Conservation (phyloP, 1,140 invertebrate species). For the Magallana gigas region DNA sequence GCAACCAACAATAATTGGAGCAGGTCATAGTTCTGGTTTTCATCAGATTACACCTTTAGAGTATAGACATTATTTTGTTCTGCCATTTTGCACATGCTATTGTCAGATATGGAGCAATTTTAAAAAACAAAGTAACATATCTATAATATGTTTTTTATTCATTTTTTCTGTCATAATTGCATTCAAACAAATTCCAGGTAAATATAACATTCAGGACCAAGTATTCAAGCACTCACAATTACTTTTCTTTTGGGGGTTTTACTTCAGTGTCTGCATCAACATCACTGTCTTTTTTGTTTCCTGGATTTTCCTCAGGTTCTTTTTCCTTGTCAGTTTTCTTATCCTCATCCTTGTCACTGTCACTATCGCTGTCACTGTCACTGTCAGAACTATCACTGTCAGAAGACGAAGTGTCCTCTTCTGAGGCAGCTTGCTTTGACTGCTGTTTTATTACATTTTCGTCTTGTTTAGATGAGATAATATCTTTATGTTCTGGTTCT, state of each 20-base stretch:
- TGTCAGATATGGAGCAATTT: too few species aligned
- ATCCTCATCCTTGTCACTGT: not conserved
- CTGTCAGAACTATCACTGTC: constrained; percentile 1
- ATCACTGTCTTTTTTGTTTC: not conserved
- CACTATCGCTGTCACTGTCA: not conserved
- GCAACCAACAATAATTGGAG: too few species aligned
- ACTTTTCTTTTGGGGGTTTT: not conserved
- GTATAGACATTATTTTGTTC: too few species aligned
- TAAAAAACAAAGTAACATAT: not conserved
- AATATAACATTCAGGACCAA: too few species aligned
- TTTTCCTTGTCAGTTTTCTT: not conserved
- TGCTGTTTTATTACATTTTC: not conserved
- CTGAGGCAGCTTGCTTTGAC: too few species aligned
- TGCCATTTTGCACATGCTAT: too few species aligned
- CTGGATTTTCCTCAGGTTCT: not conserved
- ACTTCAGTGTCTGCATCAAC: not conserved
- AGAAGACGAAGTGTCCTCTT: not conserved
- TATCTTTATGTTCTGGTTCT: constrained; percentile 8
- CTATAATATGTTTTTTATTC: not conserved
- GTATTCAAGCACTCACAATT: not conserved
- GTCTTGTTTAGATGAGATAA: not conserved
- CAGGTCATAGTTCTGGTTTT: too few species aligned
- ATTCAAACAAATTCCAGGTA: not conserved
- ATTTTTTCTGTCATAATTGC: not conserved
- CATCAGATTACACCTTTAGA: too few species aligned